A percentile compares a stretch with the other conserved stretches of the same genome.
phyloP scores from a whole-genome alignment of 2,888 invertebrate species.

The Sympetrum striolatum region DNA sequence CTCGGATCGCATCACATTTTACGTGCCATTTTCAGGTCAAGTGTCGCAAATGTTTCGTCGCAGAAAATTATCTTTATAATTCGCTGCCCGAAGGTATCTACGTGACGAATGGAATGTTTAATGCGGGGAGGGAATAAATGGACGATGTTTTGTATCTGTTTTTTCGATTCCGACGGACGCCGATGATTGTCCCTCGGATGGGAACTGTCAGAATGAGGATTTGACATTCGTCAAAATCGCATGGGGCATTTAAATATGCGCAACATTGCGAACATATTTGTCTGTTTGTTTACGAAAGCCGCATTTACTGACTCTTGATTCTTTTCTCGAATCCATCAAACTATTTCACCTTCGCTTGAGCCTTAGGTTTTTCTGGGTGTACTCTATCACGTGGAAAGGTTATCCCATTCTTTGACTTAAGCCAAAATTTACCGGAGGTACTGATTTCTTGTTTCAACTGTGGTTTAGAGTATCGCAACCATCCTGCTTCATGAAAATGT shows the following conservation, averaged over 20 bases:
- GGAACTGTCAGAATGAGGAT: neutral
- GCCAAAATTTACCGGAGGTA: no score
- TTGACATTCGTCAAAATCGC: neutral
- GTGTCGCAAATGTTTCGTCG: neutral
- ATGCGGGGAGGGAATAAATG: neutral
- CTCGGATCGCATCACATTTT: neutral
- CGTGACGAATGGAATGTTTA: neutral
- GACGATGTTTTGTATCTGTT: neutral
- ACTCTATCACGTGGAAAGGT: no score
- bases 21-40: neutral
- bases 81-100: no score
- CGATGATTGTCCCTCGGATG: neutral
- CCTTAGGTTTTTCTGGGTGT: no score
- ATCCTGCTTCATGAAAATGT: no score
- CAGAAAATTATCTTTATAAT: neutral
- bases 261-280: neutral
- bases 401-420: no score
- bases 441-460: no score
- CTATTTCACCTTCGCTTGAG: no score
- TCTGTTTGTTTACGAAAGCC: neutral
- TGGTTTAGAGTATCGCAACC: no score
- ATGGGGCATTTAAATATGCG: neutral
- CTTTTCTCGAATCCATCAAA: no score
- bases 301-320: no score
- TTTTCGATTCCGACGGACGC: neutral